These are phyloP conservation scores for Ladona fulva DNA, from an alignment of 1,140 invertebrate species.

Conservation along the genomic window DNA sequence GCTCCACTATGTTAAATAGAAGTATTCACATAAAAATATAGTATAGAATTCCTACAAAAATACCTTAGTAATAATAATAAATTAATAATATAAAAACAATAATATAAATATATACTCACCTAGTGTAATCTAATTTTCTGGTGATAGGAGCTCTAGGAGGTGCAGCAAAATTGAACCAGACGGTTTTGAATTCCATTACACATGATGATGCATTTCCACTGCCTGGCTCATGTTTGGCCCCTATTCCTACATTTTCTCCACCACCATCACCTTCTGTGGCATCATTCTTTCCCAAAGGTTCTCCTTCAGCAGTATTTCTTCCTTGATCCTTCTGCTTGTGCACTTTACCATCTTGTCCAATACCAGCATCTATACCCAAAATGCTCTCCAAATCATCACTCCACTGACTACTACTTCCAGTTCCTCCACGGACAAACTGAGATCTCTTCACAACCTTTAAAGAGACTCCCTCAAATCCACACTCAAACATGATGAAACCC, in stretches of 20 bases:
- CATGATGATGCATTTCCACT: constrained; percentile 63
- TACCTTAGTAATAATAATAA: no score
- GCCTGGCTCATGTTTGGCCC: not conserved
- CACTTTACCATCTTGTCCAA: constrained; percentile 28
- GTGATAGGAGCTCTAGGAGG: constrained; percentile 90
- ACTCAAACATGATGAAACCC: constrained; percentile 96
- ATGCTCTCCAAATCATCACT: constrained; percentile 9
- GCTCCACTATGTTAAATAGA: no score
- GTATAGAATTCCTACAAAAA: no score
- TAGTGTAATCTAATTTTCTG: constrained; percentile 88
- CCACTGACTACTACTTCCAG: constrained; percentile 31
- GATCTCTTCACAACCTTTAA: constrained; percentile 65
- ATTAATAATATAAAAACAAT: no score
- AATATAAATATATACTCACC: constrained; percentile 45
- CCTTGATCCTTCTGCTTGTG: not conserved
- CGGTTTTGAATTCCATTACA: constrained; percentile 75
- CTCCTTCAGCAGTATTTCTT: not conserved
- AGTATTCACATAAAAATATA: no score
- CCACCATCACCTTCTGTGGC: not conserved
- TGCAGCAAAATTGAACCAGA: constrained; percentile 97
- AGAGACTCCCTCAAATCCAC: constrained; percentile 81
- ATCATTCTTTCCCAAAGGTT: not conserved
- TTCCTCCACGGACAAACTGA: constrained; percentile 62
- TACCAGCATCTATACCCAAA: not conserved
- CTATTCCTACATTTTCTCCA: not conserved